These are phyloP conservation scores for Pygoscelis antarcticus DNA, from an alignment of 2,113 vertebrate genomes.

Conservation along the genomic window DNA sequence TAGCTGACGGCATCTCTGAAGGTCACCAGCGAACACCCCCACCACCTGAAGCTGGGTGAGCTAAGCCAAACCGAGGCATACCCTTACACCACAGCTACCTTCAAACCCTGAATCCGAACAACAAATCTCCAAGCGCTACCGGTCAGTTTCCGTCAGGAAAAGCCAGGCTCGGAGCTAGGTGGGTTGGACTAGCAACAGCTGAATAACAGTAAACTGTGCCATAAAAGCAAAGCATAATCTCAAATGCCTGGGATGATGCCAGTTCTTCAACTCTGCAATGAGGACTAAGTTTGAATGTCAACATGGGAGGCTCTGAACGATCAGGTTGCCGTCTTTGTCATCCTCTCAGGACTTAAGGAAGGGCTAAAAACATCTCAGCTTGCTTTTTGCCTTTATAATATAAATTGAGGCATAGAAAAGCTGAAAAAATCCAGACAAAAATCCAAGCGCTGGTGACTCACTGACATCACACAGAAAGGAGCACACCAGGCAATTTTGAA, in stretches of 20 bases:
- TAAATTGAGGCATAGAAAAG: not conserved
- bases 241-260: not conserved
- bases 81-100: not conserved
- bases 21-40: not conserved
- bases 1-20: not conserved
- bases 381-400: not conserved
- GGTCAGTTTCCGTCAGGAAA: not conserved
- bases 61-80: not conserved
- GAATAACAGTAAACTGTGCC: not conserved
- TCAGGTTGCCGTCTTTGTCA: slow-evolving; percentile 4
- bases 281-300: slow-evolving; percentile 8
- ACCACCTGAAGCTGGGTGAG: not conserved
- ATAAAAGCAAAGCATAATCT: slow-evolving; percentile 10
- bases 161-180: not conserved
- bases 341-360: not conserved
- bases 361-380: not conserved
- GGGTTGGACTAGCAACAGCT: not conserved
- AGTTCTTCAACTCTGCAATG: not conserved
- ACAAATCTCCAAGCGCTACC: not conserved
- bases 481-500: not conserved
- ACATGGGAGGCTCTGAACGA: not conserved
- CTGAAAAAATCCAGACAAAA: not conserved
- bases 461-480: not conserved
- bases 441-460: not conserved
- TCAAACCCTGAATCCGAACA: not conserved